Conservation (phyloP, 2,888 invertebrate species). For the Synergus gifuensis region DNA sequence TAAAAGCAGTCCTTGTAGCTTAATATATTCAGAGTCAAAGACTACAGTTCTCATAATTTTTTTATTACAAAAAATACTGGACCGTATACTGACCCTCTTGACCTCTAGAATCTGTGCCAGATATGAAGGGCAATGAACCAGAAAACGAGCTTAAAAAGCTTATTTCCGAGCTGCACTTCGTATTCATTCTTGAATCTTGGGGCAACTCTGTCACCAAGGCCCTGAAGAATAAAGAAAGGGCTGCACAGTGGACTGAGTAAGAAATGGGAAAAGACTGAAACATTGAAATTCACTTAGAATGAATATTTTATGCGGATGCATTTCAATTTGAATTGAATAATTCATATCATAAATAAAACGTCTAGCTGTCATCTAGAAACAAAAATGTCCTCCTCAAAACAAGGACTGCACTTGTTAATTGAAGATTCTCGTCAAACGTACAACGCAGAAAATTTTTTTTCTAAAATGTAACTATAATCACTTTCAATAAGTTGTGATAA, state of each 20-base stretch:
- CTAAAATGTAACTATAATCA: background rate
- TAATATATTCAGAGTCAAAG: background rate
- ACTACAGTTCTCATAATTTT: conserved; percentile 15
- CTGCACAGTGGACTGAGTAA: conserved; percentile 16
- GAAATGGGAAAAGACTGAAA: conserved; percentile 21
- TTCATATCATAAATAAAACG: conserved; percentile 19
- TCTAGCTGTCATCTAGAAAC: background rate
- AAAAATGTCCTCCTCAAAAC: background rate
- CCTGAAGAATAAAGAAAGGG: conserved; percentile 16
- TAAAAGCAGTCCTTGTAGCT: too few species aligned
- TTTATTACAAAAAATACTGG: conserved; percentile 4
- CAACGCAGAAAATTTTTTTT: background rate
- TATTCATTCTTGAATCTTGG: conserved; percentile 29
- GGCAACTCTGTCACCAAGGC: conserved; percentile 25
- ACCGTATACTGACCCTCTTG: background rate
- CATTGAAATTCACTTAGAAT: conserved; percentile 30
- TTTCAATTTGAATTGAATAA: conserved; percentile 38
- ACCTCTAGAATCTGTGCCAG: conserved; percentile 13
- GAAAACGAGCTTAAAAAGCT: conserved; percentile 34
- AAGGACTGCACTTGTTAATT: background rate
- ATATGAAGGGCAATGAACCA: conserved; percentile 8
- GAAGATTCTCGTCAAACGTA: background rate
- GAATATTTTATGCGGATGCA: conserved; percentile 35
- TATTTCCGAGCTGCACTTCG: conserved; percentile 21
- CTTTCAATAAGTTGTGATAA: too few species aligned